These are phyloP conservation scores for Syngnathus scovelli DNA, from an alignment of 2,113 vertebrate genomes.

Conservation along the genomic window DNA sequence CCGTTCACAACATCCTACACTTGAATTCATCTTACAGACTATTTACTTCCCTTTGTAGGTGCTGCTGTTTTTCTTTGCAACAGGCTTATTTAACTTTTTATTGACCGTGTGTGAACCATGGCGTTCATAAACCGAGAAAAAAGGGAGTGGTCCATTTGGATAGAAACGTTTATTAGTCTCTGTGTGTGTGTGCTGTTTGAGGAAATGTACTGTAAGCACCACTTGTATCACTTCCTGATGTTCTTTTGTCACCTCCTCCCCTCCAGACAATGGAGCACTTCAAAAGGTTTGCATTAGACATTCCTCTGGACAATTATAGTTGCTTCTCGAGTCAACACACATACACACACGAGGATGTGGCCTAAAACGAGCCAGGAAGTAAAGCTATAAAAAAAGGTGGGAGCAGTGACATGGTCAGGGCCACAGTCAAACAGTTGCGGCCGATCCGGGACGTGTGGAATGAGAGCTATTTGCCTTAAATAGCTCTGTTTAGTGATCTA, in stretches of 20 bases:
- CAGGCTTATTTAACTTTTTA: neutral
- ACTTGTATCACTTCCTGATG: conserved; percentile 13
- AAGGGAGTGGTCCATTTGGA: neutral
- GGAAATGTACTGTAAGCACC: neutral
- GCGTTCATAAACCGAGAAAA: neutral
- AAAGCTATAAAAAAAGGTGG: neutral
- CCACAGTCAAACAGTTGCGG: conserved; percentile 37
- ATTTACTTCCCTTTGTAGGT: neutral
- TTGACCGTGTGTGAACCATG: neutral
- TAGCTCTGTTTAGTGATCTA: conserved; percentile 53
- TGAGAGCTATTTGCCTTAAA: conserved; percentile 60
- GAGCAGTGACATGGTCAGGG: conserved; percentile 45
- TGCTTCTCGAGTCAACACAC: conserved; percentile 43
- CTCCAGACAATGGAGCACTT: conserved; percentile 68
- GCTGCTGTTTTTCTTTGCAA: neutral
- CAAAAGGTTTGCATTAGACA: conserved; percentile 65
- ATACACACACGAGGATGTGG: neutral
- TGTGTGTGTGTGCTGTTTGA: neutral
- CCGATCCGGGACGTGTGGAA: conserved; percentile 60
- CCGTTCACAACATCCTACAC: no score
- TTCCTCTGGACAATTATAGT: conserved; percentile 62
- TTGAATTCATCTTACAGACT: neutral
- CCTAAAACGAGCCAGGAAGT: conserved; percentile 50
- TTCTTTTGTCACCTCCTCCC: conserved; percentile 15
- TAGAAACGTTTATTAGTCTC: neutral